Conservation (phyloP, 2,888 invertebrate genomes). For the Tricholauxania praeusta region DNA sequence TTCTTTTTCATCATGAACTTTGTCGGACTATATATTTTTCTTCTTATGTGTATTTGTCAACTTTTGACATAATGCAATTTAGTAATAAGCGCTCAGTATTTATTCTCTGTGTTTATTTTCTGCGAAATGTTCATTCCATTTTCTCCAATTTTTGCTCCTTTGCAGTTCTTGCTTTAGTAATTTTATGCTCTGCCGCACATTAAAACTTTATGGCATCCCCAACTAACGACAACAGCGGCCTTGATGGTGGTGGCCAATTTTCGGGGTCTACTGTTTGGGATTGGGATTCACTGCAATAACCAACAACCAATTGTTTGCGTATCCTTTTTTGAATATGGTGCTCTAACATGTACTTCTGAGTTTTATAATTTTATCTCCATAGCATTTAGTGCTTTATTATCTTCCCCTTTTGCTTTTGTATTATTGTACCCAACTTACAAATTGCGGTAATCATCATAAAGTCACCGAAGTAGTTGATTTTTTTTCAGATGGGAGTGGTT, state of each 20-base stretch:
- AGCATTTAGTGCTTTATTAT: not conserved
- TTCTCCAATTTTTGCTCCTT: not conserved
- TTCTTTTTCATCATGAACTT: too few relatives aligned
- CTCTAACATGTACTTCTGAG: not conserved
- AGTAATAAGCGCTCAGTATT: not conserved
- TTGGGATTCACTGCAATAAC: too few relatives aligned
- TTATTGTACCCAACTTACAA: not conserved
- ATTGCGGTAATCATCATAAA: constrained; percentile 3
- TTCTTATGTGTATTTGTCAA: too few relatives aligned
- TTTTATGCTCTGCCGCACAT: constrained; percentile 27
- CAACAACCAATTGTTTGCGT: not conserved
- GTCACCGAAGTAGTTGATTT: not conserved
- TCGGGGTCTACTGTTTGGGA: too few relatives aligned
- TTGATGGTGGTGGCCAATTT: too few relatives aligned
- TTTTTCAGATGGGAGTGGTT: too few relatives aligned
- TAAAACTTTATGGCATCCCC: constrained; percentile 14
- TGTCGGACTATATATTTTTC: too few relatives aligned
- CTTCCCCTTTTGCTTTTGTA: too few relatives aligned
- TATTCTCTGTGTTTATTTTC: not conserved
- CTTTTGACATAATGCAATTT: not conserved
- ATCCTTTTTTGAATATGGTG: not conserved
- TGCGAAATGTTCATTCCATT: too few relatives aligned
- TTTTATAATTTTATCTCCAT: not conserved
- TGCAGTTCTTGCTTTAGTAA: not conserved
- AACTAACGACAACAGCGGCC: too few relatives aligned